These are phyloP conservation scores for Sussaba pulchella DNA, from an alignment of 2,888 invertebrate species.

Conservation along the genomic window DNA sequence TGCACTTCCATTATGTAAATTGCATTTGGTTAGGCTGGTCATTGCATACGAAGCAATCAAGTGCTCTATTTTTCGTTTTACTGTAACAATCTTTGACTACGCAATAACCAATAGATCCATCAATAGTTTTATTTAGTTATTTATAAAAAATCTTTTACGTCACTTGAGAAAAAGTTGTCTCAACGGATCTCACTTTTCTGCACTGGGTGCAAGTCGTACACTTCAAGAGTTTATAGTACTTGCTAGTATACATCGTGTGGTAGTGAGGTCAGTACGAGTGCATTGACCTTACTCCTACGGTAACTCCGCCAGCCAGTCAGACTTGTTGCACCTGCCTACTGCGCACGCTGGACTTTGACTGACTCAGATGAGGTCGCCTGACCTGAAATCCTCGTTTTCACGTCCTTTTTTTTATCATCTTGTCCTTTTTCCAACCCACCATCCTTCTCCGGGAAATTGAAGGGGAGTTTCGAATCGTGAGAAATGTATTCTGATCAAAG, in stretches of 20 bases:
- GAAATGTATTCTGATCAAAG: background rate
- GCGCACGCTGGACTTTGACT: constrained; percentile 61
- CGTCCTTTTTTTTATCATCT: constrained; percentile 33
- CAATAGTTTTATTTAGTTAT: too few species aligned
- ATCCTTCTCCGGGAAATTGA: constrained; percentile 9
- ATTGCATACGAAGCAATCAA: too few species aligned
- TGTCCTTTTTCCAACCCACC: constrained; percentile 20
- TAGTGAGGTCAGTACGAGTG: constrained; percentile 75
- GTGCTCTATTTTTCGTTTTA: too few species aligned
- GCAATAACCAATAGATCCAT: too few species aligned
- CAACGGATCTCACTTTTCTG: too few species aligned
- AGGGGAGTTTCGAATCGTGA: background rate
- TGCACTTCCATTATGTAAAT: too few species aligned
- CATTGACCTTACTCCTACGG: constrained; percentile 81
- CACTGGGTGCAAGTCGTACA: too few species aligned
- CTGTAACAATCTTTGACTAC: too few species aligned
- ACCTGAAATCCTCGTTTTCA: constrained; percentile 73
- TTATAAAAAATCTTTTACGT: too few species aligned
- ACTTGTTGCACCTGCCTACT: constrained; percentile 78
- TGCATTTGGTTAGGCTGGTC: too few species aligned
- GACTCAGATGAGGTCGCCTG: constrained; percentile 76
- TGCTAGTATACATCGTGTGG: constrained; percentile 59
- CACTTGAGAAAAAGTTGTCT: too few species aligned
- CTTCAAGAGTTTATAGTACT: constrained; percentile 54
- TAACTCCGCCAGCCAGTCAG: constrained; percentile 72